These are phyloP conservation scores for Orchesella flavescens DNA, from an alignment of 2,888 invertebrate genomes.

Conservation along the genomic window DNA sequence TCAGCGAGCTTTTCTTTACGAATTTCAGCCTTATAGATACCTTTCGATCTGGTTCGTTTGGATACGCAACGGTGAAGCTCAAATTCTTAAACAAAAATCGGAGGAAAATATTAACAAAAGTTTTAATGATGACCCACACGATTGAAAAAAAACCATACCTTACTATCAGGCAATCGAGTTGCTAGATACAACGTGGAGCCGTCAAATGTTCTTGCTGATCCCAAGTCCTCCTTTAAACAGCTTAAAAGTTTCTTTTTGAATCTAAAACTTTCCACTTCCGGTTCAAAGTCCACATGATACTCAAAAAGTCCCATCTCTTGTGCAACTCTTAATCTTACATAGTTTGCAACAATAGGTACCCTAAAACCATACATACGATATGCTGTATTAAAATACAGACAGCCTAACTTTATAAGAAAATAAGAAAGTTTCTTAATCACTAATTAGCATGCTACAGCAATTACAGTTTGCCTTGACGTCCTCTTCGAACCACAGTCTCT, in stretches of 20 bases:
- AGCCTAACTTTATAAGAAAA: neutral
- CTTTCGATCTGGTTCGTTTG: constrained; percentile 76
- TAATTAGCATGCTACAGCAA: too few species aligned
- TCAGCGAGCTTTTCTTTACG: constrained; percentile 78
- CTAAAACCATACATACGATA: constrained; percentile 36
- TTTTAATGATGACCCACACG: neutral
- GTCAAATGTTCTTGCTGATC: constrained; percentile 84
- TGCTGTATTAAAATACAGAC: too few species aligned
- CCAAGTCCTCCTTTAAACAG: constrained; percentile 79
- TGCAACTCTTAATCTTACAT: constrained; percentile 19
- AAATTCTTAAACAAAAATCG: constrained; percentile 71
- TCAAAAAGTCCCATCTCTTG: constrained; percentile 80
- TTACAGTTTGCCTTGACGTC: neutral
- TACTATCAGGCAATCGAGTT: constrained; percentile 77
- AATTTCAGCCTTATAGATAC: constrained; percentile 78
- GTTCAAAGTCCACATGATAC: constrained; percentile 86
- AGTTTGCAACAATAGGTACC: constrained; percentile 46
- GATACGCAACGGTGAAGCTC: constrained; percentile 76
- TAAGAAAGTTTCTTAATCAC: neutral
- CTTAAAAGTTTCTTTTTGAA: constrained; percentile 80
- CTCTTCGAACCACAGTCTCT: constrained; percentile 22
- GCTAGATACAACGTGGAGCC: constrained; percentile 84
- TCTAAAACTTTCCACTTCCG: constrained; percentile 82
- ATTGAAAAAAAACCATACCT: constrained; percentile 74
- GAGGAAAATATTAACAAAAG: too few species aligned